A percentile compares a stretch with the other conserved stretches of the same genome.
phyloP scores from a whole-genome alignment of 2,888 invertebrate species.

The Tanypteryx hageni region DNA sequence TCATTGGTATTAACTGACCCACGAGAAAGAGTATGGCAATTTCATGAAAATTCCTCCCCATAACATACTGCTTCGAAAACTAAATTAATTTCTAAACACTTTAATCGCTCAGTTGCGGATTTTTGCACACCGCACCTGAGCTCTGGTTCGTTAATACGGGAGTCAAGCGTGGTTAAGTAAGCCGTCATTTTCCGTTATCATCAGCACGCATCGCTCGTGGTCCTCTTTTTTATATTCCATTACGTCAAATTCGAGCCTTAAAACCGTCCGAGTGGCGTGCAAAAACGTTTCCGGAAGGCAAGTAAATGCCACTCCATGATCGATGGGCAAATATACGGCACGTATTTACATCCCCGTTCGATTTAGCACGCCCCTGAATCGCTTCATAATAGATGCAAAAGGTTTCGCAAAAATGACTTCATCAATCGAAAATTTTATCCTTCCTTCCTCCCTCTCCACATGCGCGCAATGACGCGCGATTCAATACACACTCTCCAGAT shows the following conservation, averaged over 20 bases:
- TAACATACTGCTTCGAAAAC: no score
- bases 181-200: no score
- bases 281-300: neutral
- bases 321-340: neutral
- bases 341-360: neutral
- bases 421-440: conserved; percentile 18
- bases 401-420: conserved; percentile 17
- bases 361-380: neutral
- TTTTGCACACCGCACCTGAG: no score
- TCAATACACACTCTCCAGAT: conserved; percentile 37
- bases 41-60: no score
- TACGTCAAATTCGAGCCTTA: neutral
- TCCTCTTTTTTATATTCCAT: neutral
- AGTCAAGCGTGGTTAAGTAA: no score
- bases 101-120: no score
- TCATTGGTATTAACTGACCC: no score
- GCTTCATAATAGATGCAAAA: conserved; percentile 10
- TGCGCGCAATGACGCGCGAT: conserved; percentile 32
- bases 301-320: neutral
- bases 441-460: neutral
- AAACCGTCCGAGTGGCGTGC: neutral
- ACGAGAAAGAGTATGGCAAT: no score
- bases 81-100: no score
- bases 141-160: no score
- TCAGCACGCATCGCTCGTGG: neutral